Base-by-base conservation (phyloP, 2,797 vertebrate genomes). In the Sternotherus odoratus region DNA sequence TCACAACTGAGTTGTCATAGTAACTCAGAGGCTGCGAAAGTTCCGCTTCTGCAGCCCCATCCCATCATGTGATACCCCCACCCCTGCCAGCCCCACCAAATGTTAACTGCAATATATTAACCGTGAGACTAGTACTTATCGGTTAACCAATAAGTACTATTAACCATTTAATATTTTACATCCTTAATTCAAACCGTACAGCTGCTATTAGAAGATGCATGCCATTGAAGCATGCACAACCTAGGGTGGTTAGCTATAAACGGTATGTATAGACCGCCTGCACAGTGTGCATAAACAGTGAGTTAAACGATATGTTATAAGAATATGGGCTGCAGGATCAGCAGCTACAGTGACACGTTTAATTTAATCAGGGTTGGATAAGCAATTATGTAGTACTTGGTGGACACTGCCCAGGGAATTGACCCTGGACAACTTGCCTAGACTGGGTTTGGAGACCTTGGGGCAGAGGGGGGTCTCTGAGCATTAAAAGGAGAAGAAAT, bases 321-420 rank as follows among this genome's bases (percentile, higher is more conserved):
- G 26, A 74, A 48, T 46, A 46, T 5, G 26, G 72, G 50, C 39
- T 69, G 57, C 54, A 90, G 8, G 83, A 43, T 56, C n/a, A 77
- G 60, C 54, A 33, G 12, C 57, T 86, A 72, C 66, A 72, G 12
- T 16, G 8, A 30, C 43, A 48, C 0, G 0, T 75, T 91, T 63
- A 77, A 17, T 79, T 86, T 90, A 92, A 83, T 49, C 2, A 69
- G 19, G 24, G 33, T 77, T 60, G 87, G 66, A 77, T 36, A 60
- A 88, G 26, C 49, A 88, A 85, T 56, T 54, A 72, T 66, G 50
- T 9, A 39, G 12, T 15, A 13, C 15, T n/a, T 92, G 72, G 46
- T 63, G 15, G 53, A 78, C 80, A 75, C 39, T n/a, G 43, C 46
- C 36, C 72, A 93, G 87, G 26, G 63, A 93, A 80, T 66, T 46